phyloP scores from a whole-genome alignment of 2,797 vertebrate genomes.

The Atherinosoma microstoma region DNA sequence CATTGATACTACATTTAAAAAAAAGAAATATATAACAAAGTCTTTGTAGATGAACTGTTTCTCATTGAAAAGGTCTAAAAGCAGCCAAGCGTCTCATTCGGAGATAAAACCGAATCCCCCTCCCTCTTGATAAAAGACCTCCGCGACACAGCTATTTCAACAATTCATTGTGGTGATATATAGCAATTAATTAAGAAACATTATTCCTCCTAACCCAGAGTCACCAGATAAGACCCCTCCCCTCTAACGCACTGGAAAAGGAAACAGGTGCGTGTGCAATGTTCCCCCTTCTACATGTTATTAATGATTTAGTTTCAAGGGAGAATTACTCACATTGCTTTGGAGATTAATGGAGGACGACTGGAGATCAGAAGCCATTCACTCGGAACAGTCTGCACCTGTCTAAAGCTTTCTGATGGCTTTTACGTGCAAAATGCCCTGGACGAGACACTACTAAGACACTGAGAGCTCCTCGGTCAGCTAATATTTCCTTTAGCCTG shows the following conservation, averaged over 20 bases:
- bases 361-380: slow-evolving; percentile 55
- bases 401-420: slow-evolving; percentile 45
- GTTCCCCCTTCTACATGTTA: slow-evolving; percentile 54
- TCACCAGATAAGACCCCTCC: slow-evolving; percentile 45
- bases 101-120: background rate
- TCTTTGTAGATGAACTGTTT: background rate
- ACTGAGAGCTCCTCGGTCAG: slow-evolving; percentile 55
- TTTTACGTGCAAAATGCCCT: slow-evolving; percentile 55
- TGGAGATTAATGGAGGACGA: slow-evolving; percentile 74
- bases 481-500: slow-evolving; percentile 70
- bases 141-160: slow-evolving; percentile 33
- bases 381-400: slow-evolving; percentile 63
- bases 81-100: slow-evolving; percentile 7
- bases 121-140: slow-evolving; percentile 25
- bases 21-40: background rate
- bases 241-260: slow-evolving; percentile 19
- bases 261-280: slow-evolving; percentile 53
- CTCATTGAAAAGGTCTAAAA: slow-evolving; percentile 17
- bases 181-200: slow-evolving; percentile 61
- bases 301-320: slow-evolving; percentile 70
- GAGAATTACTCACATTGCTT: slow-evolving; percentile 60
- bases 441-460: slow-evolving; percentile 54
- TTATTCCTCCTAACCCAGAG: slow-evolving; percentile 48
- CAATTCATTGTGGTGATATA: slow-evolving; percentile 56
- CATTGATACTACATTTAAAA: background rate